A percentile compares a stretch with the other conserved stretches of the same genome.
phyloP scores from a whole-genome alignment of 2,113 vertebrate species.

The Mastomys natalensis region DNA sequence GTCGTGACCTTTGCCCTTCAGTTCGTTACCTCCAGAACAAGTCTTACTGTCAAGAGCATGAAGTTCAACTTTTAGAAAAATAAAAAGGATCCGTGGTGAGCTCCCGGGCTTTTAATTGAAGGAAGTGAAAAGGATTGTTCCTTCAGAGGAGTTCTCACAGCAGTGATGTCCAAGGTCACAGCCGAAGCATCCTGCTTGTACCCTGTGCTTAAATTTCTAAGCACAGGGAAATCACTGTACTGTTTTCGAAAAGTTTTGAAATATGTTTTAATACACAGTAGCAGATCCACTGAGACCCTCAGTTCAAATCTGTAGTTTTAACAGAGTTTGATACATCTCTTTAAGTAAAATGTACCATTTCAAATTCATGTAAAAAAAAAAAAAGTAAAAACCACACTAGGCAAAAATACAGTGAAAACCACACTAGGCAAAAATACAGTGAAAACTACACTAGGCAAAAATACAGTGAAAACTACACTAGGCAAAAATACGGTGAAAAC shows the following conservation, averaged over 20 bases:
- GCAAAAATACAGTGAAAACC: not conserved
- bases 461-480: too few species aligned
- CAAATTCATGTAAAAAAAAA: not conserved
- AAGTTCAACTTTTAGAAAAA: slow-evolving; percentile 32
- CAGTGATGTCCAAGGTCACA: not conserved
- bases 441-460: too few species aligned
- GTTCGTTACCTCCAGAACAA: slow-evolving; percentile 29
- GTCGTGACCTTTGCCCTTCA: not conserved
- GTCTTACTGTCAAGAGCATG: not conserved
- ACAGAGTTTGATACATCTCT: not conserved
- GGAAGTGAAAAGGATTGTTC: not conserved
- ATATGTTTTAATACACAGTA: not conserved
- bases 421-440: too few species aligned
- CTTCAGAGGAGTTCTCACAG: not conserved
- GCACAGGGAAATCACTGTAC: not conserved
- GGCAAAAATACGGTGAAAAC: not conserved
- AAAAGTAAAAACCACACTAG: not conserved
- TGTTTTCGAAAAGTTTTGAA: not conserved
- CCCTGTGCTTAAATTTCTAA: not conserved
- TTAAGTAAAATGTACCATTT: slow-evolving; percentile 32
- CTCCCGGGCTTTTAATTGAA: not conserved
- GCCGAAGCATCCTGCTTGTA: not conserved
- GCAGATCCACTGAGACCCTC: not conserved
- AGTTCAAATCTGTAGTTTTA: not conserved
- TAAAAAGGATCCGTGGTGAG: not conserved